A percentile compares a stretch with the other conserved stretches of the same genome.
Conservation (phyloP, 2,888 invertebrate species). For the Sepiola atlantica region DNA sequence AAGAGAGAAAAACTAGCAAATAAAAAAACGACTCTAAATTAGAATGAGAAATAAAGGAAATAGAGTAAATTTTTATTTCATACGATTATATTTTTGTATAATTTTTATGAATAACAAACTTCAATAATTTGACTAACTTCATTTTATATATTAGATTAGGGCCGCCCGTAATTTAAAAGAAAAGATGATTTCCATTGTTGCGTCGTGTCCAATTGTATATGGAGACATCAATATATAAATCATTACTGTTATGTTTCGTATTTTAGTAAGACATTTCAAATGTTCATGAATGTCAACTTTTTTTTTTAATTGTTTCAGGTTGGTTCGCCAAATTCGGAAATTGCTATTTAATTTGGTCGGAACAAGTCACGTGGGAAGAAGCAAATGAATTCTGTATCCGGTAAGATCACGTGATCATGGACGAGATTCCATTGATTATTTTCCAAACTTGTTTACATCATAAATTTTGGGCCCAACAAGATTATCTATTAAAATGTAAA, state of each 20-base stretch:
- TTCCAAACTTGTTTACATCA: not conserved
- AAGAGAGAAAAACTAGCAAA: too few relatives aligned
- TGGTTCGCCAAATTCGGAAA: conserved; percentile 39
- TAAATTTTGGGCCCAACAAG: not conserved
- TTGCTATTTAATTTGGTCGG: not conserved
- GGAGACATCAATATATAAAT: not conserved
- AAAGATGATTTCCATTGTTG: too few relatives aligned
- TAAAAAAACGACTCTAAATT: too few relatives aligned
- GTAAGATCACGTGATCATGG: not conserved
- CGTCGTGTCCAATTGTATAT: too few relatives aligned
- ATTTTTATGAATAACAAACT: too few relatives aligned
- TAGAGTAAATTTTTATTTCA: too few relatives aligned
- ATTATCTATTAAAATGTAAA: not conserved
- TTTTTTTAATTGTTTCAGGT: not conserved
- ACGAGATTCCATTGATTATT: too few relatives aligned
- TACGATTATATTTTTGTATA: too few relatives aligned
- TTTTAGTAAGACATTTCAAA: not conserved
- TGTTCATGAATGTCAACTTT: not conserved
- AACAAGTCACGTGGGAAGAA: conserved; percentile 24
- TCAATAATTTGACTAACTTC: too few relatives aligned
- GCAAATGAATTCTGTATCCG: not conserved
- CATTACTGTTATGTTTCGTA: not conserved
- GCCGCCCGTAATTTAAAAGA: too few relatives aligned
- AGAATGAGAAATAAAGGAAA: too few relatives aligned
- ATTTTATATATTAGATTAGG: too few relatives aligned